A percentile compares a stretch with the other conserved stretches of the same genome.
phyloP scores from a whole-genome alignment of 1,140 invertebrate species.

The Ridgeia piscesae region DNA sequence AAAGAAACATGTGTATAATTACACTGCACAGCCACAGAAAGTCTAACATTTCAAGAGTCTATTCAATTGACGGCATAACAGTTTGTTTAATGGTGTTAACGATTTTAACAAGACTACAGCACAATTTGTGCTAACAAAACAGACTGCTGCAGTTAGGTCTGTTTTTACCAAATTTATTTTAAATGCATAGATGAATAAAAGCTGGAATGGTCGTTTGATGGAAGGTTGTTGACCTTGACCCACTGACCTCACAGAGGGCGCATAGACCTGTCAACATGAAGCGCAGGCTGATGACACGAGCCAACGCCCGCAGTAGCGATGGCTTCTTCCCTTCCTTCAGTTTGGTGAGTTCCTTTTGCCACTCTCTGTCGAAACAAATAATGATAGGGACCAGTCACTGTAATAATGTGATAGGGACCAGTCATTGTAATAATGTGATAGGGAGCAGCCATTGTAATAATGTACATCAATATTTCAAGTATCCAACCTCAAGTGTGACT shows the following conservation, averaged over 20 bases:
- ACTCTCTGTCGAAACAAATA: constrained; percentile 42
- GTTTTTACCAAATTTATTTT: not conserved
- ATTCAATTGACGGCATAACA: no score
- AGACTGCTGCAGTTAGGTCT: not conserved
- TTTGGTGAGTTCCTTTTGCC: constrained; percentile 54
- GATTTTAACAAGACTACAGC: no score
- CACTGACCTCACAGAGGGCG: constrained; percentile 52
- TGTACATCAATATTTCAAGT: no score
- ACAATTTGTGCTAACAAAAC: no score
- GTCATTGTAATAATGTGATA: not conserved
- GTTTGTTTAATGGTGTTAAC: no score
- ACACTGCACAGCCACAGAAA: no score
- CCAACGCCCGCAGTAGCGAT: constrained; percentile 48
- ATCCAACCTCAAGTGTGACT: no score
- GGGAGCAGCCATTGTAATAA: not conserved
- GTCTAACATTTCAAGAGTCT: no score
- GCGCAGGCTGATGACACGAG: constrained; percentile 49
- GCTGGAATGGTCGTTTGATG: no score
- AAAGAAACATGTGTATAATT: no score
- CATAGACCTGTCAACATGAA: constrained; percentile 56
- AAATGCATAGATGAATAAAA: constrained; percentile 14
- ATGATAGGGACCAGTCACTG: not conserved
- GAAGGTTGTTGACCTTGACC: constrained; percentile 7
- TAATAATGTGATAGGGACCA: not conserved
- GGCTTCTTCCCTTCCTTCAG: constrained; percentile 37